phyloP scores from a whole-genome alignment of 2,888 invertebrate genomes.

The Chloroclysta siterata region DNA sequence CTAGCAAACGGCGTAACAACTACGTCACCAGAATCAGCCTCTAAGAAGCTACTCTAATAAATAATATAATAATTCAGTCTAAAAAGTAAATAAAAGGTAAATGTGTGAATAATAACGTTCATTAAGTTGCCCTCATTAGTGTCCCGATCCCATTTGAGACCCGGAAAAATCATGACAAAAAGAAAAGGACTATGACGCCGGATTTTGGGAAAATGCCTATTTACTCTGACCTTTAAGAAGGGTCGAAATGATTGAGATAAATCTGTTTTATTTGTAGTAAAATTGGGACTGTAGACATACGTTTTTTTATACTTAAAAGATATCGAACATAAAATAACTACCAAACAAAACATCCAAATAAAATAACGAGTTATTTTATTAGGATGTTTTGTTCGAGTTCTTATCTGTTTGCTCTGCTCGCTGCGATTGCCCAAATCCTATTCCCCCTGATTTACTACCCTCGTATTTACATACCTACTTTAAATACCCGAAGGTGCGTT shows the following conservation, averaged over 20 bases:
- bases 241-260: constrained; percentile 37
- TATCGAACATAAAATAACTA: background rate
- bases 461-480: constrained; percentile 44
- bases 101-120: constrained; percentile 46
- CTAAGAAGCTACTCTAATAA: no score
- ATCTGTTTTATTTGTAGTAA: constrained; percentile 37
- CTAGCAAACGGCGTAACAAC: no score
- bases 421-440: constrained; percentile 33
- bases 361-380: constrained; percentile 19
- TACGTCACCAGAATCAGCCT: no score
- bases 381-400: background rate
- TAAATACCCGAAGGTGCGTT: constrained; percentile 44
- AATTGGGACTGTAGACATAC: constrained; percentile 25
- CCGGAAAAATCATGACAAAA: constrained; percentile 44
- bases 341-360: constrained; percentile 22
- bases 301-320: constrained; percentile 1
- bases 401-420: constrained; percentile 24
- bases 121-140: constrained; percentile 47
- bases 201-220: constrained; percentile 38
- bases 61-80: no score
- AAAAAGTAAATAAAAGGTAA: constrained; percentile 25
- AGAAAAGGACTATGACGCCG: constrained; percentile 38
- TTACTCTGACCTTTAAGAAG: constrained; percentile 39
- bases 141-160: constrained; percentile 37
- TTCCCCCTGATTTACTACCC: constrained; percentile 39